phyloP scores from a whole-genome alignment of 2,888 invertebrate genomes.

The Folsomia manolachei region DNA sequence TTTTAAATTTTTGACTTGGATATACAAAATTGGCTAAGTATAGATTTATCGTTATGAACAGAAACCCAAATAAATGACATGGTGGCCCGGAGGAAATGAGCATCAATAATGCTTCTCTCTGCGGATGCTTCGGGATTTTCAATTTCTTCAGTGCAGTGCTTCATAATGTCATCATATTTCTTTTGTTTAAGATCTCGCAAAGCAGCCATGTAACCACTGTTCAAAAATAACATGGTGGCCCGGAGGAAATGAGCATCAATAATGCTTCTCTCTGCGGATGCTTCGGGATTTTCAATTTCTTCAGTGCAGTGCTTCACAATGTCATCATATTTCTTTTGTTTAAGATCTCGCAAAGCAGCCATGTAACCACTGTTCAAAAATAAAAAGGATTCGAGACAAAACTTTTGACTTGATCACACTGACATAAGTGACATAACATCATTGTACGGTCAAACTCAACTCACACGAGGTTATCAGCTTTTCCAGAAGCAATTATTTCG shows the following conservation, averaged over 20 bases:
- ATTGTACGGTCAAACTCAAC: no score
- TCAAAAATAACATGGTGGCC: slow-evolving; percentile 9
- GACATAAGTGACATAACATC: neutral
- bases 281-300: slow-evolving; percentile 36
- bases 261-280: slow-evolving; percentile 22
- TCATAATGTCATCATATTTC: slow-evolving; percentile 36
- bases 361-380: slow-evolving; percentile 31
- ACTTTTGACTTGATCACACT: no score
- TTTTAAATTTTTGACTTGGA: no score
- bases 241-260: slow-evolving; percentile 12
- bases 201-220: slow-evolving; percentile 41
- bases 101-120: slow-evolving; percentile 15
- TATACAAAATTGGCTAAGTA: no score
- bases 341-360: slow-evolving; percentile 37
- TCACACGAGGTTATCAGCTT: slow-evolving; percentile 5
- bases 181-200: slow-evolving; percentile 30
- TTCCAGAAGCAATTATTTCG: slow-evolving; percentile 10
- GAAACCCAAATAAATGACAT: slow-evolving; percentile 13
- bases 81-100: slow-evolving; percentile 11
- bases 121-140: slow-evolving; percentile 24
- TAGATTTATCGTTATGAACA: no score
- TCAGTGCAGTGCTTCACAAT: slow-evolving; percentile 41
- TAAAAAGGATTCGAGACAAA: neutral
- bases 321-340: slow-evolving; percentile 29
- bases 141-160: slow-evolving; percentile 44